Base-by-base conservation (phyloP, 2,113 vertebrate species). In the Myocastor coypus region DNA sequence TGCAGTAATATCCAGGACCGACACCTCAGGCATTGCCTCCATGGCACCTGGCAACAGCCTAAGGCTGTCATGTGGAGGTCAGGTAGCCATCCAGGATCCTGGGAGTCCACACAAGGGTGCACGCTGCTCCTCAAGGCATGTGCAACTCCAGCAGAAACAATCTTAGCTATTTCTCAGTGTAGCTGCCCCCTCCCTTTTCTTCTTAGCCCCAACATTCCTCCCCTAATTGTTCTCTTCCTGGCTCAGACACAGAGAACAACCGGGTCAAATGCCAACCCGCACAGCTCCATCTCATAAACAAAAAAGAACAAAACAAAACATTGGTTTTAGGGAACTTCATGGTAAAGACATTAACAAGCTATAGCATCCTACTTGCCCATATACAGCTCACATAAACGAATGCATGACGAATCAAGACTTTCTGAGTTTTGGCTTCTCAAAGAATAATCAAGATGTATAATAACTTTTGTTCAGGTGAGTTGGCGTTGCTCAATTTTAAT, bases 241-340 rank as follows among this genome's bases (percentile, higher is more conserved):
- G 63, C 40, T 87, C 71, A 89, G 69, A 73, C 66, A 11, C 57
- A 63, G 34, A 93, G 75, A 92, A 64, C 63, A 81, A 68, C 69
- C 8, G 52, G 37, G 75, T 87, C 83, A 71, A 83, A 95, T 2
- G 32, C 28, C 57, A 20, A 87, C n/a, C 13, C 63, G 71, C 57
- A 87, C 96, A 95, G 69, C 4, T 34, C 42, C 92, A 55, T 80
- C 40, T 82, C 89, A 86, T 87, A 89, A 95, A 89, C 40, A 83
- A 22, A 22, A 7, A 93, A 73, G 42, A 81, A 68, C 63, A 81
- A 92, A 83, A 89, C 11, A 4, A 63, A 91, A 81, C 0, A 17
- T 68, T 75, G 96, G 52, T 75, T 69, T 85, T 40, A 88, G 55
- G 42, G n/a, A 66, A 86, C 22, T 69, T 82, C 34, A 24, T 2